Evolutionary conservation across 2,797 vertebrate species (phyloP).

Genomic region (Tauraco hartlaubi): DNA sequence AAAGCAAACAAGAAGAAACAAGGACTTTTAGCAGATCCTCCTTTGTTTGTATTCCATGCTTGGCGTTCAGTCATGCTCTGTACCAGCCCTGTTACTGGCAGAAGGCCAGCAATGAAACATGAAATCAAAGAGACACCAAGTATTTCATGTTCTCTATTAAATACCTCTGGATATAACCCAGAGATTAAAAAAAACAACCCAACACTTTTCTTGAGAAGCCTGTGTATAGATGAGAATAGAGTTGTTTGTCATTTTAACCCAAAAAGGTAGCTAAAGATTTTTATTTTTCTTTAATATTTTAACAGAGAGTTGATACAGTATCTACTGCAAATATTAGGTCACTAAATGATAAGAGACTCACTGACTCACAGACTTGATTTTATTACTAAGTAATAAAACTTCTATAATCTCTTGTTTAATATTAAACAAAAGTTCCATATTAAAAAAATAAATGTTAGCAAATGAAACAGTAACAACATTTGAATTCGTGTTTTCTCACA

Average conservation of each 20-base stretch:
- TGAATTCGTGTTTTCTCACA: neutral
- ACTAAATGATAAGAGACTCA: neutral
- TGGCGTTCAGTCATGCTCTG: neutral
- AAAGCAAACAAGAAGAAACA: conserved; percentile 54
- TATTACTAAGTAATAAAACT: conserved; percentile 15
- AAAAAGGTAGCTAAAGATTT: neutral
- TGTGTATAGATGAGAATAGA: neutral
- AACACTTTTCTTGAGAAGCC: neutral
- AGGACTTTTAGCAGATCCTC: conserved; percentile 25
- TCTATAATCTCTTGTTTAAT: neutral
- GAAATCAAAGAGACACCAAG: conserved; percentile 10
- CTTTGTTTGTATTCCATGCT: conserved; percentile 41
- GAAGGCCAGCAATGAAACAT: neutral
- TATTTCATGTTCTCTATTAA: conserved; percentile 12
- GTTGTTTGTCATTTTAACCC: neutral
- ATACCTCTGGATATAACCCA: neutral
- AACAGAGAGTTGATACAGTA: conserved; percentile 6
- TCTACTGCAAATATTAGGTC: conserved; percentile 28
- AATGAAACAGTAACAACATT: neutral
- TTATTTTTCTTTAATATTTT: neutral
- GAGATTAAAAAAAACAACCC: neutral
- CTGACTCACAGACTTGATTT: neutral
- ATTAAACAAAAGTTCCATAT: neutral
- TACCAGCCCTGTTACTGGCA: neutral
- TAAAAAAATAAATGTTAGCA: neutral